A percentile compares a stretch with the other conserved stretches of the same genome.
Conservation (phyloP, 2,888 invertebrate genomes). For the Sialis fuliginosa region DNA sequence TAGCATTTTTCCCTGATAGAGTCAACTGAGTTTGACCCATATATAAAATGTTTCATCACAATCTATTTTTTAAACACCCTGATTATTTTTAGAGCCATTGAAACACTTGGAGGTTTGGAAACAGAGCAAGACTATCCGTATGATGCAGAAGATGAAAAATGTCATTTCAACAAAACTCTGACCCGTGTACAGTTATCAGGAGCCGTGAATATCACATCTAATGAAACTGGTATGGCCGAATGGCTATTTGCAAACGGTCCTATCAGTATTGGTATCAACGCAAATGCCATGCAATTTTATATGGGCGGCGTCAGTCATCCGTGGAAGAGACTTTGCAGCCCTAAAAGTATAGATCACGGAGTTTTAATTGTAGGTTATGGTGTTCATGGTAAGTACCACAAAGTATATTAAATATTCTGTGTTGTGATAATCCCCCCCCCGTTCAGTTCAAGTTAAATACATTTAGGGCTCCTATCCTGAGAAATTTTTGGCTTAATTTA, state of each 20-base stretch:
- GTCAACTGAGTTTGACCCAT: too few relatives aligned
- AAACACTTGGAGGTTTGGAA: slow-evolving; percentile 78
- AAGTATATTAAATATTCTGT: background rate
- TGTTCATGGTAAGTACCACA: slow-evolving; percentile 39
- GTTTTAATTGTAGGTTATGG: slow-evolving; percentile 93
- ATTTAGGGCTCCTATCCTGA: too few relatives aligned
- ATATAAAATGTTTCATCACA: too few relatives aligned
- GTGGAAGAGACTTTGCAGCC: slow-evolving; percentile 62
- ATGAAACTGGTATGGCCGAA: slow-evolving; percentile 81
- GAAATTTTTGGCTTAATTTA: too few relatives aligned
- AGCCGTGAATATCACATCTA: slow-evolving; percentile 67
- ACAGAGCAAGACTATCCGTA: slow-evolving; percentile 84
- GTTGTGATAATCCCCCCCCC: too few relatives aligned
- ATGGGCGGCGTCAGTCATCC: slow-evolving; percentile 90
- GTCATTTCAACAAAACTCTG: slow-evolving; percentile 48
- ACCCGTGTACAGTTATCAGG: slow-evolving; percentile 51
- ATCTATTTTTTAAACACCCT: background rate
- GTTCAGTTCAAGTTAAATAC: too few relatives aligned
- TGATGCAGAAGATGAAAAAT: slow-evolving; percentile 62
- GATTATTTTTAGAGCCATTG: slow-evolving; percentile 47
- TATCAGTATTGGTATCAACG: slow-evolving; percentile 89
- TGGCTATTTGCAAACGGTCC: slow-evolving; percentile 84
- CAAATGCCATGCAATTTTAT: slow-evolving; percentile 94
- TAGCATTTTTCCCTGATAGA: too few relatives aligned
- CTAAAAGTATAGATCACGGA: slow-evolving; percentile 71